Percentiles rank a stretch among this genome's conserved stretches.
Conservation (phyloP, 53 echinoderm and acorn worm species). For the Mesocentrotus franciscanus region DNA sequence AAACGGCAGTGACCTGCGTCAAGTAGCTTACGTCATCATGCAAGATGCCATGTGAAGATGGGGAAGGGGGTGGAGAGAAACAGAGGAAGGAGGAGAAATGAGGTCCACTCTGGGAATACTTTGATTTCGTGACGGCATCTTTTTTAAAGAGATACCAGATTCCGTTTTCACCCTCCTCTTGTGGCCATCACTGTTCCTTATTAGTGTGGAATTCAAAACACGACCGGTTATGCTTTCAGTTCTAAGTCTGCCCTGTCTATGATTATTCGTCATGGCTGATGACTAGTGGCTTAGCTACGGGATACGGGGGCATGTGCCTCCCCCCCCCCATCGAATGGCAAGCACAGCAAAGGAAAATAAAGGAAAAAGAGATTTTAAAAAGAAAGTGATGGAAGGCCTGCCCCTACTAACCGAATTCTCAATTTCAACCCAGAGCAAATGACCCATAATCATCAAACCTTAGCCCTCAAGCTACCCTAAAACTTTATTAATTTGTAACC, state of each 20-base stretch:
- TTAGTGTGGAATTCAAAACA: background rate
- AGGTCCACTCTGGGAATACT: background rate
- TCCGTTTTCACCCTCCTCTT: background rate
- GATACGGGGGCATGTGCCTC: background rate
- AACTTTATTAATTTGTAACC: no score
- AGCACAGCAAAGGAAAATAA: no score
- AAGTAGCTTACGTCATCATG: background rate
- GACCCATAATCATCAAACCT: no score
- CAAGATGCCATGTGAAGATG: background rate
- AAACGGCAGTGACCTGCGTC: background rate
- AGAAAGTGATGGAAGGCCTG: no score
- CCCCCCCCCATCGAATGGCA: no score
- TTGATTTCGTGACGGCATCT: background rate
- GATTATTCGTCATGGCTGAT: background rate
- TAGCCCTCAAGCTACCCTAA: no score
- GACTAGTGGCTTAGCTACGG: background rate
- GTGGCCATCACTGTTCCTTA: background rate
- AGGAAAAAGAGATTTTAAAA: no score
- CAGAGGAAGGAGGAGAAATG: conserved; percentile 3
- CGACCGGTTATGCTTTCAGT: conserved; percentile 5
- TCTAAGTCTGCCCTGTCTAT: background rate
- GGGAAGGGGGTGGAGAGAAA: background rate
- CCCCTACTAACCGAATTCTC: no score
- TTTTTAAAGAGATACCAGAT: background rate
- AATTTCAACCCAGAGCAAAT: no score